Evolutionary conservation across 2,797 vertebrate species (phyloP), one percentile per base, ranked within the genome.

Genomic region (Eurystomus glaucurus): DNA sequence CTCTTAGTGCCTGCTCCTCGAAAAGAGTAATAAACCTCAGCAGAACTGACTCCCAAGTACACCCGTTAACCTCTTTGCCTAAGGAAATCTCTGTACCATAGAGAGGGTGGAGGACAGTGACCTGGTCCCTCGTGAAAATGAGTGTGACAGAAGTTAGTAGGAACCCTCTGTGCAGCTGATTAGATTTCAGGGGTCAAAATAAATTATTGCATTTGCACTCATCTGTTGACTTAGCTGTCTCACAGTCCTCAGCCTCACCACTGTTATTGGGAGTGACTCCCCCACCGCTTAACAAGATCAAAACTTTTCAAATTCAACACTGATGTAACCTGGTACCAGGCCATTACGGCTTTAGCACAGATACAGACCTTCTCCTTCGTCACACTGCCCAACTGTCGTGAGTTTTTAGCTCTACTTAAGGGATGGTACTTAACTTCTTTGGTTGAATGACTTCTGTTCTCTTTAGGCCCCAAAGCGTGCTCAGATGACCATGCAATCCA

Each of bases 111-210:
- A 80, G 57, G 65, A 82, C 5, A 21, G 50, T 29, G 62, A 86
- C 68, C 78, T 88, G 39, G 11, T 57, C 19, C 55, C 62, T 45
- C 54, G 57, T 14, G 52, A 96, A 97, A 65, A 45, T 10, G 43
- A 68, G 45, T 45, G n/a, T 81, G 79, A 72, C 68, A 70, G 52
- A 21, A 74, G 39, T 70, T 31, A 89, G 60, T 57, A 69, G 77
- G n/a, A 96, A 43, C n/a, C n/a, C 35, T 23, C 35, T 62, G 64
- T 23, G 17, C 41, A 85, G 51, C 50, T 75, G 61, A 62, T 81
- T 52, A n/a, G 25, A 83, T 81, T 94, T 94, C 81, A 93, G 78
- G 85, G 76, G 72, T 86, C 55, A 87, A 82, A 91, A 61, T 33
- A 41, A 83, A 68, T 46, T 46, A 45, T 1, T 39, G 54, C 84